Conservation (phyloP, 2,797 vertebrate genomes). For the Sebastes taczanowskii region DNA sequence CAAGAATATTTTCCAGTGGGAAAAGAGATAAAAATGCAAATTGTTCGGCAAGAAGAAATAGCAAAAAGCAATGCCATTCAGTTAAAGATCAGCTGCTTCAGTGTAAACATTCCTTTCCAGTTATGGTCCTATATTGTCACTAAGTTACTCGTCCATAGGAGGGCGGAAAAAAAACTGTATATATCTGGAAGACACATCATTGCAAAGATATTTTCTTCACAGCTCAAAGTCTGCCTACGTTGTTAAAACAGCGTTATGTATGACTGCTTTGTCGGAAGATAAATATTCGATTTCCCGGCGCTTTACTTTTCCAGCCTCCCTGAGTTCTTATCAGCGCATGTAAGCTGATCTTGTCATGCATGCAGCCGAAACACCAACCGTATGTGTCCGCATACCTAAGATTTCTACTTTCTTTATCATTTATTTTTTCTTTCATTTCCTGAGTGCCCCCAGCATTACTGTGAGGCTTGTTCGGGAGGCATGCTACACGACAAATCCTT, state of each 20-base stretch:
- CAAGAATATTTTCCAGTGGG: not conserved
- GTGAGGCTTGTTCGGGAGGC: conserved; percentile 47
- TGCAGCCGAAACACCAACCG: conserved; percentile 48
- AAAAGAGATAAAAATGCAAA: not conserved
- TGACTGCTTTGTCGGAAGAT: conserved; percentile 39
- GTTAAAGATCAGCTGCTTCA: conserved; percentile 7
- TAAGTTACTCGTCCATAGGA: not conserved
- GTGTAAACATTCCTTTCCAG: conserved; percentile 27
- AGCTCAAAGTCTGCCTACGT: conserved; percentile 7
- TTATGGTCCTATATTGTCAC: conserved; percentile 4
- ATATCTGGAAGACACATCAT: not conserved
- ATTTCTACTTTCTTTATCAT: conserved; percentile 33
- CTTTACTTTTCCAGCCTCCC: conserved; percentile 25
- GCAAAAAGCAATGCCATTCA: not conserved
- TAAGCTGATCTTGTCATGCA: conserved; percentile 28
- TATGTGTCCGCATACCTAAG: conserved; percentile 29
- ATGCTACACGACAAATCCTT: conserved; percentile 72
- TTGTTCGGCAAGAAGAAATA: not conserved
- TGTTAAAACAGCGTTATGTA: conserved; percentile 25
- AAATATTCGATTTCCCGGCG: conserved; percentile 22
- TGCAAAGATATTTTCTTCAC: conserved; percentile 23
- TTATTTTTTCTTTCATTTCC: conserved; percentile 46
- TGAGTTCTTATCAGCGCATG: conserved; percentile 43
- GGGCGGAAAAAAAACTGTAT: not conserved
- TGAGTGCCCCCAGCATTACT: conserved; percentile 39